phyloP scores from a whole-genome alignment of 2,888 invertebrate species.

The Caenorhabditis uteleia region DNA sequence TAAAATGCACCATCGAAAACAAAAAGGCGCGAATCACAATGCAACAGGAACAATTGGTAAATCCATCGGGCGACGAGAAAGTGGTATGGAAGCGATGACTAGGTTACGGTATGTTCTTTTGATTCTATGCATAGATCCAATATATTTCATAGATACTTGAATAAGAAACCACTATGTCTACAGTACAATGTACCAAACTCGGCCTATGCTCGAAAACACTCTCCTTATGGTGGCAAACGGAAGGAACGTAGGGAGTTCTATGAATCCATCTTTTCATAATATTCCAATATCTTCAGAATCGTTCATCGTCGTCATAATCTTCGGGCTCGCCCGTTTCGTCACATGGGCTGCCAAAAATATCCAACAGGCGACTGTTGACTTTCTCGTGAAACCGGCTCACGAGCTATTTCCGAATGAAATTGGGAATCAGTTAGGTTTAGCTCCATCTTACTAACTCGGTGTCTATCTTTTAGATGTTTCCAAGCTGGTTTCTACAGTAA shows the following conservation, averaged over 20 bases:
- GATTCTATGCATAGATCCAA: neutral
- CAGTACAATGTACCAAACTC: slow-evolving; percentile 54
- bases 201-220: slow-evolving; percentile 15
- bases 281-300: slow-evolving; percentile 43
- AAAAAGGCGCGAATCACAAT: slow-evolving; percentile 13
- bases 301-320: slow-evolving; percentile 34
- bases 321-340: slow-evolving; percentile 31
- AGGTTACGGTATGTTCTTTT: slow-evolving; percentile 32
- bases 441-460: neutral
- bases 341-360: slow-evolving; percentile 40
- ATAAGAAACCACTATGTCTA: slow-evolving; percentile 60
- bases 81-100: slow-evolving; percentile 45
- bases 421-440: slow-evolving; percentile 15
- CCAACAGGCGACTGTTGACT: slow-evolving; percentile 50
- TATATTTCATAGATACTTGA: slow-evolving; percentile 40
- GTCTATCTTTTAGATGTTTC: slow-evolving; percentile 11
- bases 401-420: slow-evolving; percentile 42
- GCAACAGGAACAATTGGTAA: slow-evolving; percentile 15
- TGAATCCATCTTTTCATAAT: too few relatives aligned
- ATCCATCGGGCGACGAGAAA: slow-evolving; percentile 36
- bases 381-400: slow-evolving; percentile 54
- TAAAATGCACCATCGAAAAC: slow-evolving; percentile 50
- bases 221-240: slow-evolving; percentile 25
- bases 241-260: slow-evolving; percentile 36
- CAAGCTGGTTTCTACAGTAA: slow-evolving; percentile 5